Base-by-base conservation (phyloP, 2,113 vertebrate genomes). In the Amphilophus citrinellus region DNA sequence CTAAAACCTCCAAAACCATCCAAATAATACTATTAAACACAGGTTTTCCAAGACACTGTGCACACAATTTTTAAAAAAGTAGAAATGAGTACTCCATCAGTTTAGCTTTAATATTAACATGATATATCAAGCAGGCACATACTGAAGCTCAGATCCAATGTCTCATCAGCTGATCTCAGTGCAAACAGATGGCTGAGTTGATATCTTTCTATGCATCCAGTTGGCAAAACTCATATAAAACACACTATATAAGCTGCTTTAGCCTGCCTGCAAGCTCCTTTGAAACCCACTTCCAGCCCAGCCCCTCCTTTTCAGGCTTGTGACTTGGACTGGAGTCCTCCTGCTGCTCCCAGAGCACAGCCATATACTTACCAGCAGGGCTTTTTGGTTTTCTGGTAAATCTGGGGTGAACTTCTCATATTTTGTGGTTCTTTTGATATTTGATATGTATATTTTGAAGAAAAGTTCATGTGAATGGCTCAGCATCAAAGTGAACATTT, bases 351-450 rank as follows among this genome's bases (percentile, higher is more conserved):
- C 27, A 27, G 27, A 27, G 27, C 65, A 50, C 2, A 68, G 42
- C 10, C 65, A 50, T 50, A 20, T 50, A 71, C 1, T 5, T 42
- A 44, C 10, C 11, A 44, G 42, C 42, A 44, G 42, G 42, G 42
- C 11, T 8, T 44, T 47, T 68, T 68, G 8, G 39, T 42, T 4
- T 27, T 9, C 15, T 71, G 9, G 42, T 71, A 22, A 50, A 50
- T 71, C 42, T 47, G 27, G 15, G 42, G 18, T 22, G 50, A 56
- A 50, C 0, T 10, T 30, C 24, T 27, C 0, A 0, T 50, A 18
- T 71, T 71, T 71, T 68, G 14, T 27, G 65, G 1, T 47, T 68
- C 18, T 50, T 71, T 50, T 18, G 22, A 42, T 71, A 30, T 11
- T 1, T 71, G 24, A 4, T 0, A 71, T 30, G 8, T 50, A 10